Evolutionary conservation across 2,888 invertebrate species (phyloP).

Genomic region (Azorinus chamasolen): DNA sequence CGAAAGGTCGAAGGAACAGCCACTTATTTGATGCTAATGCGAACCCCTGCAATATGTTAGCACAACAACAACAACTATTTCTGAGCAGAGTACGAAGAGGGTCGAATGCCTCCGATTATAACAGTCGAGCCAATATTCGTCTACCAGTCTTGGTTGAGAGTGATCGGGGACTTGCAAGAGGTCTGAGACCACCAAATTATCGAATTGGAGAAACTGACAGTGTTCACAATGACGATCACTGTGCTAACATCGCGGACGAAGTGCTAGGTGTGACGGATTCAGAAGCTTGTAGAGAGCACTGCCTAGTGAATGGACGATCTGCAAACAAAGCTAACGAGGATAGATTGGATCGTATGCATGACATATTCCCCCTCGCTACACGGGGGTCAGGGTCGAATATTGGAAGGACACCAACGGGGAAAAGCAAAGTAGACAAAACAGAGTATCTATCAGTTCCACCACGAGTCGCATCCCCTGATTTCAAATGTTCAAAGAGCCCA

Average conservation of each 20-base stretch:
- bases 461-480: not conserved
- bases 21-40: conserved; percentile 17
- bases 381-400: not conserved
- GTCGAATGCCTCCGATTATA: conserved; percentile 1
- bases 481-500: not conserved
- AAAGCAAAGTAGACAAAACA: not conserved
- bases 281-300: conserved; percentile 57
- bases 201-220: not conserved
- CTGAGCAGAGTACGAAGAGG: conserved; percentile 2
- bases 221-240: not conserved
- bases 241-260: conserved; percentile 20
- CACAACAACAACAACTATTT: too few relatives aligned
- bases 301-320: conserved; percentile 12
- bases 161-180: not conserved
- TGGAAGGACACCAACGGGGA: not conserved
- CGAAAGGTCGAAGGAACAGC: conserved; percentile 23
- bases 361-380: not conserved
- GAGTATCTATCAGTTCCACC: not conserved
- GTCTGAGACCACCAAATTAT: not conserved
- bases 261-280: conserved; percentile 60
- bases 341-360: not conserved
- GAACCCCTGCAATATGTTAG: not conserved
- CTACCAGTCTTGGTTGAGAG: conserved; percentile 37
- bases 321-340: conserved; percentile 16
- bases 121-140: conserved; percentile 15